Percentiles rank a stretch among this genome's conserved stretches.
These are phyloP conservation scores for Urocynchramus pylzowi DNA, from an alignment of 2,113 vertebrate genomes.

Conservation along the genomic window DNA sequence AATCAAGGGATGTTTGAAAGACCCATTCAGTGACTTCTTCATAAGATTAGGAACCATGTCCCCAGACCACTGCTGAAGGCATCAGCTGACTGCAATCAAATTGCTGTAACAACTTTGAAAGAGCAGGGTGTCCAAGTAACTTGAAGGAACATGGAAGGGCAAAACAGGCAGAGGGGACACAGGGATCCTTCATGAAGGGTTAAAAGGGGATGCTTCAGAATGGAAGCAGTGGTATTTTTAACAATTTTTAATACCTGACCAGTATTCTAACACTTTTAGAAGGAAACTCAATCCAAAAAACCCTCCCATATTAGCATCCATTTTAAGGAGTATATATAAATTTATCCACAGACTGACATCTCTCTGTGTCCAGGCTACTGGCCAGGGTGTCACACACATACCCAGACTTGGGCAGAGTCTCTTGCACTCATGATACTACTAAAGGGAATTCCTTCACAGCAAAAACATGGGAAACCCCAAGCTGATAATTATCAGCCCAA, in stretches of 20 bases:
- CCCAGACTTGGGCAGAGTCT: not conserved
- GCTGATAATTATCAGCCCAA: not conserved
- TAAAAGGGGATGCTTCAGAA: not conserved
- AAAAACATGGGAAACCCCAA: not conserved
- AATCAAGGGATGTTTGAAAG: constrained; percentile 25
- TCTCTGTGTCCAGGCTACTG: not conserved
- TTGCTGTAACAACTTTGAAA: not conserved
- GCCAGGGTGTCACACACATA: not conserved
- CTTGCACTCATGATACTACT: not conserved
- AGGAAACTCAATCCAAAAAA: not conserved
- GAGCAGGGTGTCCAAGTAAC: not conserved
- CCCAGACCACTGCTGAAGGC: not conserved
- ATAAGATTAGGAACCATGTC: constrained; percentile 25
- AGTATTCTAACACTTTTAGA: not conserved
- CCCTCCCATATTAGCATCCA: not conserved
- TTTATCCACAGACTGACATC: not conserved
- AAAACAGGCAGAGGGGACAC: not conserved
- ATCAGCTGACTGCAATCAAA: not conserved
- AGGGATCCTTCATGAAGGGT: not conserved
- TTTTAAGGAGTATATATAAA: not conserved
- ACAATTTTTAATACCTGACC: not conserved
- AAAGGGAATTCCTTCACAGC: not conserved
- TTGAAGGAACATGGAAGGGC: not conserved
- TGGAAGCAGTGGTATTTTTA: not conserved
- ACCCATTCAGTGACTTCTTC: constrained; percentile 23